phyloP scores from a whole-genome alignment of 1,140 invertebrate species.

The Pseudomyrmex pallidus region DNA sequence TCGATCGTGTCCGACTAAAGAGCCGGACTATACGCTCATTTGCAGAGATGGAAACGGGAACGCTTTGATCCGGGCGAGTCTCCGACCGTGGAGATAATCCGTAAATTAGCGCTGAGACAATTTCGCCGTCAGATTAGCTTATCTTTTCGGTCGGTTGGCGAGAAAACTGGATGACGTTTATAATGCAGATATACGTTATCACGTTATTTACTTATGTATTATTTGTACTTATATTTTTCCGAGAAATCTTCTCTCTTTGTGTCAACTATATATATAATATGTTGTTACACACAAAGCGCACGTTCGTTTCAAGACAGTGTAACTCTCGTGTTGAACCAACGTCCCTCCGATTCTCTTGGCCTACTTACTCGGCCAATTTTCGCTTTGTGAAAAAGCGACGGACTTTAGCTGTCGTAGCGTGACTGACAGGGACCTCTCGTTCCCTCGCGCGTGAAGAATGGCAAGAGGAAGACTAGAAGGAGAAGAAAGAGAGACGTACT shows the following conservation, averaged over 20 bases:
- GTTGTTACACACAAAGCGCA: background rate
- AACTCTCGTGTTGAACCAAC: background rate
- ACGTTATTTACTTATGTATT: background rate
- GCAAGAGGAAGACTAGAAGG: constrained; percentile 54
- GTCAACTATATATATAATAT: background rate
- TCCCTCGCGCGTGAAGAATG: constrained; percentile 49
- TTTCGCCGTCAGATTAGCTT: background rate
- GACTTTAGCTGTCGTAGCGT: constrained; percentile 19
- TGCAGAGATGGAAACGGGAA: constrained; percentile 33
- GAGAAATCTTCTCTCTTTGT: background rate
- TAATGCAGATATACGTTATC: background rate
- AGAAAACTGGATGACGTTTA: constrained; percentile 6
- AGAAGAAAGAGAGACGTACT: constrained; percentile 4
- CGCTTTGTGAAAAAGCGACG: constrained; percentile 57
- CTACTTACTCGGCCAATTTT: constrained; percentile 58
- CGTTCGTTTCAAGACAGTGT: background rate
- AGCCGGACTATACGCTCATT: background rate
- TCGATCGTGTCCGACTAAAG: constrained; percentile 8
- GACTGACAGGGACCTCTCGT: constrained; percentile 63
- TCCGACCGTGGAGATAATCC: background rate
- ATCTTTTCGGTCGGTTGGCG: background rate
- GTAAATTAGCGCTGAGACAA: constrained; percentile 21
- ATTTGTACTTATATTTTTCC: background rate
- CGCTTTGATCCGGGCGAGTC: constrained; percentile 23
- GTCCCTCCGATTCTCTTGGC: constrained; percentile 20